These are phyloP conservation scores for Python bivittatus DNA, from an alignment of 2,113 vertebrate genomes.

Conservation along the genomic window DNA sequence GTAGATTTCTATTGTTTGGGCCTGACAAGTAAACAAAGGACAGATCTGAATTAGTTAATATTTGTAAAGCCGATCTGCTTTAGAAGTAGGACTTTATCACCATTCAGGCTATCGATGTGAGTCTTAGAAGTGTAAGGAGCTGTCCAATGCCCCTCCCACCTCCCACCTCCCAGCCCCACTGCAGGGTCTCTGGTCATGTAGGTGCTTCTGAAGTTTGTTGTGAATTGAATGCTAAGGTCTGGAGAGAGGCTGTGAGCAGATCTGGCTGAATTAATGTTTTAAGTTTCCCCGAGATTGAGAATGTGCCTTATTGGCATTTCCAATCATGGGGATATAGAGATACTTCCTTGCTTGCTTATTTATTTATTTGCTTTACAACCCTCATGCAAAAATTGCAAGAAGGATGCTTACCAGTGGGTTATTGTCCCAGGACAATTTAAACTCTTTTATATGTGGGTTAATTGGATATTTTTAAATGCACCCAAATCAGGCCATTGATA, in stretches of 20 bases:
- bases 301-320: background rate
- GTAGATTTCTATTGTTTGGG: background rate
- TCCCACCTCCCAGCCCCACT: fast-evolving
- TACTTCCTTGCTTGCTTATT: background rate
- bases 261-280: background rate
- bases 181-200: background rate
- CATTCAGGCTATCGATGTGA: background rate
- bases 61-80: background rate
- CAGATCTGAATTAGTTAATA: background rate
- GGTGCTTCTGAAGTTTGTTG: background rate
- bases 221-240: background rate
- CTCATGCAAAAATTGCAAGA: background rate
- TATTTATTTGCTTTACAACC: background rate
- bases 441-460: background rate
- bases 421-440: background rate
- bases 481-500: background rate
- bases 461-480: background rate
- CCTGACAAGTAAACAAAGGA: background rate
- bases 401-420: background rate
- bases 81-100: background rate
- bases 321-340: background rate
- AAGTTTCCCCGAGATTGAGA: background rate
- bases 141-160: background rate
- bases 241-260: background rate
- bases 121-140: background rate